These are phyloP conservation scores for Micromys minutus DNA, from an alignment of 2,113 vertebrate species.

Conservation along the genomic window DNA sequence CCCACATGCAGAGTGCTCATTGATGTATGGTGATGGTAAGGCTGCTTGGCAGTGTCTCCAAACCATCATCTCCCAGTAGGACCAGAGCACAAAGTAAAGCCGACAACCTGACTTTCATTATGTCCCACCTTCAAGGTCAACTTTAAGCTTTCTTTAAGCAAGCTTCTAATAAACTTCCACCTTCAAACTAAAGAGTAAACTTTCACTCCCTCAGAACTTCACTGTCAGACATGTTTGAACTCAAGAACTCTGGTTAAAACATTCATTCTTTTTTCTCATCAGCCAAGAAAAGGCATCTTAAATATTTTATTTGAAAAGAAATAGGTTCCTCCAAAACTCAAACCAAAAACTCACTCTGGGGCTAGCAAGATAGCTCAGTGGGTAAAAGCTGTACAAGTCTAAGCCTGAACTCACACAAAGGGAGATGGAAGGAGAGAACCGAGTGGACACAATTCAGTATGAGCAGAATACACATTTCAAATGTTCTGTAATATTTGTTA, in stretches of 20 bases:
- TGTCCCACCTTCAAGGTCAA: conserved; percentile 4
- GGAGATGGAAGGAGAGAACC: no score
- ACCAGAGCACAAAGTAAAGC: neutral
- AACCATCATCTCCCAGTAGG: conserved; percentile 1
- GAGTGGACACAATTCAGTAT: neutral
- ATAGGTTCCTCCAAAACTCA: neutral
- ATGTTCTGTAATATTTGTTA: conserved; percentile 23
- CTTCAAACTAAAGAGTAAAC: neutral
- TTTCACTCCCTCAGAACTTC: conserved; percentile 20
- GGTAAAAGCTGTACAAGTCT: neutral
- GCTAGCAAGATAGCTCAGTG: neutral
- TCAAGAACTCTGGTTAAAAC: neutral
- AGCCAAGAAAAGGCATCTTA: neutral
- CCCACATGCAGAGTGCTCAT: neutral
- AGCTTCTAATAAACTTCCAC: conserved; percentile 49
- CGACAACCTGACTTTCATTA: conserved; percentile 44
- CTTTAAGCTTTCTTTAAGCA: conserved; percentile 23
- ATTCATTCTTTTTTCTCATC: neutral
- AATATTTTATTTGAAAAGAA: neutral
- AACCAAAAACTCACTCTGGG: conserved; percentile 6
- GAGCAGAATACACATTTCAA: conserved; percentile 16
- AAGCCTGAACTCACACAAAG: neutral
- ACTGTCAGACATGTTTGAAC: neutral
- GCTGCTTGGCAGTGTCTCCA: conserved; percentile 20
- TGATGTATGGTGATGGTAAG: neutral